Base-by-base conservation (phyloP, 2,888 invertebrate species). In the Leucophenga maculata region DNA sequence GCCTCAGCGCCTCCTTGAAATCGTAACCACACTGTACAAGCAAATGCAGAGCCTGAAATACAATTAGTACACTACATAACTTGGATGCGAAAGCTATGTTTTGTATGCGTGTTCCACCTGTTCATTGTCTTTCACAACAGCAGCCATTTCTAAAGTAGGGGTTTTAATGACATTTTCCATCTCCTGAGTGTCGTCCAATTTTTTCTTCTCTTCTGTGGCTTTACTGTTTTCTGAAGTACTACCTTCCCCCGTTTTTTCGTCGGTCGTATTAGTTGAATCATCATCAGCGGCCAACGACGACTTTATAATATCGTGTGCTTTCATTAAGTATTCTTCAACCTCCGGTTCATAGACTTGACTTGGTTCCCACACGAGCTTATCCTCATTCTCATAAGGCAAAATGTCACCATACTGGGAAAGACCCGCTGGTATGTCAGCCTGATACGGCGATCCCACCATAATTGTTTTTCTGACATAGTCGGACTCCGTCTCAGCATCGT, bases 1-100 rank as follows among this genome's bases (percentile, higher is more conserved):
- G 90, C 71, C 97, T 89, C 67, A 97, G 88, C 0, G 98, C 98
- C 89, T 98, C 97, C 71, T 97, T 97, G n/a, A 94, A 91, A 89
- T 97, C 97, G 86, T 97, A 96, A 1, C 97, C 97, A 89, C 98
- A 98, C 86, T 98, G 97, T 67, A 97, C 93, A 18, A 98, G 90
- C 70, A 97, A 88, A 88, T 94, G 97, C 65, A 98, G 90, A 0
- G 97, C 97, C 90, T 84, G n/a, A 6, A 67, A 50, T 22, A 9
- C 22, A 44, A 60, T 65, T 31, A 57, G 62, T 13, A 39, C n/a
- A n/a, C 46, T 20, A 11, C 16, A 11, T 55, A 55, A 55, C 2
- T 55, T 22, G 11, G 54, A 26, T 13, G 68, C 3, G 0, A 18
- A 57, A 57, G 22, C 6, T 20, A 57, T 18, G 13, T 18, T 52